These are phyloP conservation scores for Rhagoletis pomonella DNA, from an alignment of 1,140 invertebrate species.

Conservation along the genomic window DNA sequence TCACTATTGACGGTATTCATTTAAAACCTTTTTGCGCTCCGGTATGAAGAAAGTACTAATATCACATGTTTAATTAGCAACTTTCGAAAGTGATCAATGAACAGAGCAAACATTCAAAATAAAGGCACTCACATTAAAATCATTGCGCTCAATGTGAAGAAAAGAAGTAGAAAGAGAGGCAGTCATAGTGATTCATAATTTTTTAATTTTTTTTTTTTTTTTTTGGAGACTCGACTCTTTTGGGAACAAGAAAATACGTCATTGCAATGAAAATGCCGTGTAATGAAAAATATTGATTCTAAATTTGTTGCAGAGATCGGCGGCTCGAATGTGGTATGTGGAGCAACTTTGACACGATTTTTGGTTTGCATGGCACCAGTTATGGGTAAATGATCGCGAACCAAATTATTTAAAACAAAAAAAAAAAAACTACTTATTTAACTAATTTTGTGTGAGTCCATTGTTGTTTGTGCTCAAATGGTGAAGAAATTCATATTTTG, in stretches of 20 bases:
- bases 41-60: background rate
- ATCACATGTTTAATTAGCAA: constrained; percentile 45
- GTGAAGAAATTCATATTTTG: constrained; percentile 10
- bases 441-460: constrained; percentile 13
- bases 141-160: background rate
- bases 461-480: background rate
- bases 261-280: too few relatives aligned
- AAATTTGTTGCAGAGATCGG: constrained; percentile 14
- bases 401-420: background rate
- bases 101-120: background rate
- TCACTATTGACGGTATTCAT: background rate
- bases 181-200: background rate
- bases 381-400: constrained; percentile 66
- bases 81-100: constrained; percentile 11
- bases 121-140: background rate
- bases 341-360: constrained; percentile 70
- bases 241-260: too few relatives aligned
- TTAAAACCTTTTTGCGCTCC: background rate
- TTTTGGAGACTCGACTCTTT: background rate
- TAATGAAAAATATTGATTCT: background rate
- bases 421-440: constrained; percentile 10
- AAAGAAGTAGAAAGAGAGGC: background rate
- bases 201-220: background rate
- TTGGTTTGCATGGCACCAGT: constrained; percentile 73
- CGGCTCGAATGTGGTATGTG: constrained; percentile 44